Percentiles rank a stretch among this genome's conserved stretches.
These are phyloP conservation scores for Cyrtodaria siliqua DNA, from an alignment of 2,888 invertebrate species.

Conservation along the genomic window DNA sequence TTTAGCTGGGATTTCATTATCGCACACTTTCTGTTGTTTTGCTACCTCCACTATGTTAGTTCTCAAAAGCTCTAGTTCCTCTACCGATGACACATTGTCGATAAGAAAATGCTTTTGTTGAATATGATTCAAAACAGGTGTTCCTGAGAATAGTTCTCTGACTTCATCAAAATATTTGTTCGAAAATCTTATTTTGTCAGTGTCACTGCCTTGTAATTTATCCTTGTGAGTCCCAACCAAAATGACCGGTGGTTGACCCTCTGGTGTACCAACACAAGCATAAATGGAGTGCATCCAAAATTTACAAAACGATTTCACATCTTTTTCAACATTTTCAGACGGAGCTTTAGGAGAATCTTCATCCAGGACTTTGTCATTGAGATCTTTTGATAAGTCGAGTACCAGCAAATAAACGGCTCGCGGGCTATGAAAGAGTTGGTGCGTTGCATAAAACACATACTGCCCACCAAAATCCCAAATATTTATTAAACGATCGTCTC, in stretches of 20 bases:
- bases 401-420: slow-evolving; percentile 24
- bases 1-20: slow-evolving; percentile 16
- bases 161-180: slow-evolving; percentile 18
- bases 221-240: slow-evolving; percentile 47
- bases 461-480: slow-evolving; percentile 42
- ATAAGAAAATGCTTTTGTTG: slow-evolving; percentile 23
- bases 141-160: slow-evolving; percentile 15
- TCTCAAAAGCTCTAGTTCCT: not conserved
- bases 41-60: not conserved
- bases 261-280: slow-evolving; percentile 29
- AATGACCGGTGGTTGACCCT: slow-evolving; percentile 26
- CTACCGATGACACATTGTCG: slow-evolving; percentile 5
- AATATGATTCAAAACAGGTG: slow-evolving; percentile 32
- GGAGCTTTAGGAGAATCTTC: slow-evolving; percentile 4
- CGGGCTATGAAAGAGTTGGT: slow-evolving; percentile 27
- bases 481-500: not conserved
- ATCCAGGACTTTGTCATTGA: slow-evolving; percentile 7
- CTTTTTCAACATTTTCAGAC: not conserved
- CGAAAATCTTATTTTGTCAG: slow-evolving; percentile 12
- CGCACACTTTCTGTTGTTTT: not conserved
- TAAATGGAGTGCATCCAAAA: slow-evolving; percentile 43
- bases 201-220: slow-evolving; percentile 2
- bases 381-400: slow-evolving; percentile 7
- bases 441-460: slow-evolving; percentile 33
- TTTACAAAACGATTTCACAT: slow-evolving; percentile 11